These are phyloP conservation scores for Oconnorella tubifera DNA, from an alignment of 2,888 invertebrate genomes.

Conservation along the genomic window DNA sequence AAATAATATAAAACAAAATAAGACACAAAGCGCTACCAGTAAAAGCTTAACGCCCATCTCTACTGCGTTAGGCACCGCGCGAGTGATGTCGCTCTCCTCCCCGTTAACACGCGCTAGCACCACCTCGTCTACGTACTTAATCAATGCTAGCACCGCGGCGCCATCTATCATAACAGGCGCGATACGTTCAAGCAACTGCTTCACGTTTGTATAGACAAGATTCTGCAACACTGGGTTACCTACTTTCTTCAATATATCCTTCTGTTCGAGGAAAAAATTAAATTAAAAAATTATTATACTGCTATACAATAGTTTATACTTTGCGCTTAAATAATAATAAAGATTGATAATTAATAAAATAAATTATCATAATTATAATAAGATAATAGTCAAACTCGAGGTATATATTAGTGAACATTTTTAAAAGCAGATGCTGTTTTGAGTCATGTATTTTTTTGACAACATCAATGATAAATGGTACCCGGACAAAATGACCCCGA, in stretches of 20 bases:
- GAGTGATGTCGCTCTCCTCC: conserved; percentile 42
- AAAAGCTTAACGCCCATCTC: conserved; percentile 84
- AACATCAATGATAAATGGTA: too few relatives aligned
- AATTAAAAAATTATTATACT: too few relatives aligned
- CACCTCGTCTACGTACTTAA: conserved; percentile 59
- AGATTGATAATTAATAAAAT: too few relatives aligned
- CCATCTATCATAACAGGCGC: conserved; percentile 95
- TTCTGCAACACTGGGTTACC: conserved; percentile 94
- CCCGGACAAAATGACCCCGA: too few relatives aligned
- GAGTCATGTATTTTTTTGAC: too few relatives aligned
- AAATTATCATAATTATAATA: too few relatives aligned
- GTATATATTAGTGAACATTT: too few relatives aligned
- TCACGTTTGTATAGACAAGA: conserved; percentile 90
- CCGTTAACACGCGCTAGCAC: conserved; percentile 30
- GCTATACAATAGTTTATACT: too few relatives aligned
- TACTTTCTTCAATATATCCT: conserved; percentile 80
- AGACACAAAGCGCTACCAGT: conserved; percentile 64
- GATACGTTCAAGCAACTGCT: conserved; percentile 84
- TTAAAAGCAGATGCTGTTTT: too few relatives aligned
- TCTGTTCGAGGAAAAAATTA: conserved; percentile 61
- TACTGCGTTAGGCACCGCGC: conserved; percentile 62
- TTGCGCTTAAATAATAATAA: too few relatives aligned
- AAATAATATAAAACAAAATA: too few relatives aligned
- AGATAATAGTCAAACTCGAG: too few relatives aligned
- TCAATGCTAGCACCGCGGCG: conserved; percentile 71